These are phyloP conservation scores for Sylvietta virens DNA, from an alignment of 2,113 vertebrate genomes.

Conservation along the genomic window DNA sequence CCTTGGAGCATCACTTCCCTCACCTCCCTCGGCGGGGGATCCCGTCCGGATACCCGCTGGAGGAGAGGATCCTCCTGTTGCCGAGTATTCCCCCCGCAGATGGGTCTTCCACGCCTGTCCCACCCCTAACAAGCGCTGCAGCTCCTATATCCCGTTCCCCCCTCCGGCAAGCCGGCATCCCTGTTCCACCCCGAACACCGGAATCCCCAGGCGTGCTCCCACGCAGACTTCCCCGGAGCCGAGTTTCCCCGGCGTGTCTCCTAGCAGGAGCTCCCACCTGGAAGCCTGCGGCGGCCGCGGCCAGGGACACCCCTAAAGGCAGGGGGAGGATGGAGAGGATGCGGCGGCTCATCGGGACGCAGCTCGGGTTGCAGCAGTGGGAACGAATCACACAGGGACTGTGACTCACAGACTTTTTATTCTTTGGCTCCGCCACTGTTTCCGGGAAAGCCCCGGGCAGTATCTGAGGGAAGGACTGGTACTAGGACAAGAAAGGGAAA, in stretches of 20 bases:
- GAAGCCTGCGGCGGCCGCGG: not conserved
- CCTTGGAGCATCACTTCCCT: not conserved
- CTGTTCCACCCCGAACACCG: too few relatives aligned
- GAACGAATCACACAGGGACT: fast-evolving
- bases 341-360: not conserved
- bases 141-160: not conserved
- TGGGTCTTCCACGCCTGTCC: fast-evolving
- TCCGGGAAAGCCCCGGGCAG: not conserved
- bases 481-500: fast-evolving
- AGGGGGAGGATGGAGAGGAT: not conserved
- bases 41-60: too few relatives aligned
- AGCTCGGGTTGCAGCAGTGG: not conserved
- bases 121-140: not conserved
- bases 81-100: too few relatives aligned
- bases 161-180: not conserved
- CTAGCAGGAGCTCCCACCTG: not conserved
- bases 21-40: not conserved
- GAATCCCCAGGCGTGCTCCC: not conserved
- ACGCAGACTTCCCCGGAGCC: not conserved
- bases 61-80: not conserved
- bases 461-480: fast-evolving
- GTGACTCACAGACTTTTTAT: fast-evolving
- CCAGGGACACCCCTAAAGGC: not conserved
- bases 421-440: fast-evolving
- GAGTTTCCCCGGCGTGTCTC: not conserved